These are phyloP conservation scores for Caenorhabditis sp. DNA, from an alignment of 2,888 invertebrate species.

Conservation along the genomic window DNA sequence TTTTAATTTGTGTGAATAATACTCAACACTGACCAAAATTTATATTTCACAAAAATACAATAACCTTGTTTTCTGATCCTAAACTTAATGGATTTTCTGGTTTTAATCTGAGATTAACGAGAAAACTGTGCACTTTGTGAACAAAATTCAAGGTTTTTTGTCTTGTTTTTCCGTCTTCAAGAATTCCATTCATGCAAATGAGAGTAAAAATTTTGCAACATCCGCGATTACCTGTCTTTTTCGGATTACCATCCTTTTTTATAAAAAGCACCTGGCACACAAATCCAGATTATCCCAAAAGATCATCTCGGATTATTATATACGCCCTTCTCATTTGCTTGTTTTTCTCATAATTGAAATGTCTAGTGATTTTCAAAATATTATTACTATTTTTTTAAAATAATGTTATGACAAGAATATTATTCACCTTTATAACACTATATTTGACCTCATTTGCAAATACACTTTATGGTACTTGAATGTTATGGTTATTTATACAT, in stretches of 20 bases:
- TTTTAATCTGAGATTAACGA: no score
- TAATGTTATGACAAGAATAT: background rate
- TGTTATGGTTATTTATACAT: slow-evolving; percentile 24
- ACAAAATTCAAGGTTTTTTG: no score
- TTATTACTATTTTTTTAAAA: no score
- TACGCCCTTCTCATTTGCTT: background rate
- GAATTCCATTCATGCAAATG: no score
- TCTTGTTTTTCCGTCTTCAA: no score
- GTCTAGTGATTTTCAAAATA: no score
- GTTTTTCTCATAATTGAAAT: background rate
- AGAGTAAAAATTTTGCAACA: background rate
- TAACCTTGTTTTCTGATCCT: no score
- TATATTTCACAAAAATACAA: no score
- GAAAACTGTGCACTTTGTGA: no score
- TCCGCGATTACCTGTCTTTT: background rate
- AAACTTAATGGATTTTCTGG: no score
- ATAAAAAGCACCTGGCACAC: background rate
- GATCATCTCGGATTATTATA: background rate
- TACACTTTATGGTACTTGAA: slow-evolving; percentile 43
- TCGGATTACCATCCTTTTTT: background rate
- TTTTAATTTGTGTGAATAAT: no score
- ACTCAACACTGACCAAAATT: no score
- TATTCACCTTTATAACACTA: background rate
- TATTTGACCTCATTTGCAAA: slow-evolving; percentile 2
- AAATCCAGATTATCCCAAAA: background rate